Evolutionary conservation across 2,797 vertebrate species (phyloP).

Genomic region (Falco rusticolus): DNA sequence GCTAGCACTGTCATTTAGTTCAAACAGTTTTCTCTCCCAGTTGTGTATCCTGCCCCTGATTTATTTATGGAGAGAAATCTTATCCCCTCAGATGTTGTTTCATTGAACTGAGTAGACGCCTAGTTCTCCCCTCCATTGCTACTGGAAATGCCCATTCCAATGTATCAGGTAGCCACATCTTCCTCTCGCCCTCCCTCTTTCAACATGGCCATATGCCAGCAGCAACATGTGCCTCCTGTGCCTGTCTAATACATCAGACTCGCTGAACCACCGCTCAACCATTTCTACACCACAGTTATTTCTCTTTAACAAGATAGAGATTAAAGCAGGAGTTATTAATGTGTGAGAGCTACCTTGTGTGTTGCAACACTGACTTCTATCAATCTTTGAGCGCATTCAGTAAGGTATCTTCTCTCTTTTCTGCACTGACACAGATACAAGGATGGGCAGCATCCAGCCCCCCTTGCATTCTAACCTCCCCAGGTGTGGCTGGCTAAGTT

Average conservation of each 20-base stretch:
- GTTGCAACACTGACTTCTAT: not conserved
- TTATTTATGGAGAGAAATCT: not conserved
- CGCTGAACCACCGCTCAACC: not conserved
- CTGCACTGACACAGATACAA: not conserved
- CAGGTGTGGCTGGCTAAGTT: too few species aligned
- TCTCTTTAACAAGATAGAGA: not conserved
- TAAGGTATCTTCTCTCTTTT: not conserved
- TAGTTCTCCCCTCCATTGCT: rapidly evolving
- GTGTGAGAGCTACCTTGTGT: not conserved
- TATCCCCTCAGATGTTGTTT: not conserved
- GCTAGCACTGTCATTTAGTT: not conserved
- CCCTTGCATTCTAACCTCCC: too few species aligned
- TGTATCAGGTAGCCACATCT: not conserved
- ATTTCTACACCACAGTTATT: not conserved
- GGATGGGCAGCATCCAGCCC: too few species aligned
- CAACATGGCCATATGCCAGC: not conserved
- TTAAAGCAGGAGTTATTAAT: not conserved
- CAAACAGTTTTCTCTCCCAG: not conserved
- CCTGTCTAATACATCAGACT: not conserved
- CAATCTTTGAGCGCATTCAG: not conserved
- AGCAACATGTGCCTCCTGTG: not conserved
- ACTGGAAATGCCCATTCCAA: not conserved
- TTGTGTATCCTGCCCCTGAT: not conserved
- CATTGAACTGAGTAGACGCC: not conserved
- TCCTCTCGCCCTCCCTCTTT: not conserved